phyloP scores from a whole-genome alignment of 1,140 invertebrate genomes.

The Zaprionus nigranus region DNA sequence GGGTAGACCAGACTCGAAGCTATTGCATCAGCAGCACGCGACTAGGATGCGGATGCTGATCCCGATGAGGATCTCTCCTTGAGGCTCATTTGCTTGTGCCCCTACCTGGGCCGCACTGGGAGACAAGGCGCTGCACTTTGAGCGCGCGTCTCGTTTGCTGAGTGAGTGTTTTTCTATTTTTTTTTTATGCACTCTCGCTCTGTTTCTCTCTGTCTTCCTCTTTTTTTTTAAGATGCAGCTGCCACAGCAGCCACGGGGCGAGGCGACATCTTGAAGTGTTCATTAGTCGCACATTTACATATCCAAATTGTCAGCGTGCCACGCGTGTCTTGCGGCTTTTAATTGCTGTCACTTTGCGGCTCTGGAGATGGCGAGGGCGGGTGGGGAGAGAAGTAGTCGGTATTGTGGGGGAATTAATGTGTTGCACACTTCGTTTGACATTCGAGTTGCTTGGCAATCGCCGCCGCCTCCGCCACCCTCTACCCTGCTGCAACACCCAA shows the following conservation, averaged over 20 bases:
- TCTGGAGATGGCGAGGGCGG: not conserved
- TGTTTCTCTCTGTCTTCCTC: not conserved
- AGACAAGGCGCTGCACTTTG: constrained; percentile 55
- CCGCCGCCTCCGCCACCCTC: not conserved
- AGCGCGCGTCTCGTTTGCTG: constrained; percentile 36
- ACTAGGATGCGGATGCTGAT: constrained; percentile 55
- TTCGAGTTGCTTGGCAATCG: constrained; percentile 52
- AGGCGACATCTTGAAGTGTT: constrained; percentile 79
- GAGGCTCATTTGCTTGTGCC: constrained; percentile 50
- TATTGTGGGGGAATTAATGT: constrained; percentile 69
- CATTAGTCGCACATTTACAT: constrained; percentile 84
- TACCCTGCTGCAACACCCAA: too few species aligned
- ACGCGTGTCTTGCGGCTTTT: constrained; percentile 75
- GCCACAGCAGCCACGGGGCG: constrained; percentile 46
- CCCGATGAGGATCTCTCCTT: constrained; percentile 25
- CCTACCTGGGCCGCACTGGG: constrained; percentile 50
- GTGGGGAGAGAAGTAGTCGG: not conserved
- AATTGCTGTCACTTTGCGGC: constrained; percentile 64
- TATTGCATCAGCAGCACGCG: constrained; percentile 54
- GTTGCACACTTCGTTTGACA: constrained; percentile 81
- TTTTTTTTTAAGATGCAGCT: constrained; percentile 41
- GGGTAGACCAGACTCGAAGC: constrained; percentile 39
- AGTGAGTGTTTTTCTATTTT: constrained; percentile 27
- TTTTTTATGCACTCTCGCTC: constrained; percentile 29
- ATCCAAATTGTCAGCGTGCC: constrained; percentile 76